These are phyloP conservation scores for Petroica traversi DNA, from an alignment of 2,113 vertebrate genomes.

Conservation along the genomic window DNA sequence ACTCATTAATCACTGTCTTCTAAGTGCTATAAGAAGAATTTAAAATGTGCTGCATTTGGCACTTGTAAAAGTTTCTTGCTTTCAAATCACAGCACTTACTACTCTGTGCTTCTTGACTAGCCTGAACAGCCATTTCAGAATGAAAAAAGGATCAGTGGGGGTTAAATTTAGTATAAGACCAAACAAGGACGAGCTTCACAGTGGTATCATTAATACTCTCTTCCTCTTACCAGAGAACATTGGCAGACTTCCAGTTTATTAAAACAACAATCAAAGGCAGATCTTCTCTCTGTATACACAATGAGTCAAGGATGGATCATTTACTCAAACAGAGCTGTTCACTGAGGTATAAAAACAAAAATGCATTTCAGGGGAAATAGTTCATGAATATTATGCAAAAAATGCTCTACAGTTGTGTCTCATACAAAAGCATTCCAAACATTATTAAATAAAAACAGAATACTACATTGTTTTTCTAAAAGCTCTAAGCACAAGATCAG, in stretches of 20 bases:
- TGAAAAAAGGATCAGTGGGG: constrained; percentile 5
- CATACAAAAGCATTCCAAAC: constrained; percentile 3
- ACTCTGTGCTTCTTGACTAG: constrained; percentile 25
- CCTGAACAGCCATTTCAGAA: constrained; percentile 19
- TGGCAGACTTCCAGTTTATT: constrained; percentile 78
- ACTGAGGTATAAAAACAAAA: constrained; percentile 69
- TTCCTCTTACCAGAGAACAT: constrained; percentile 58
- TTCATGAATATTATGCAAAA: constrained; percentile 50
- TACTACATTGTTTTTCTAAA: not conserved
- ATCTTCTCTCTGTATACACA: constrained; percentile 64
- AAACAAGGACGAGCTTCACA: constrained; percentile 57
- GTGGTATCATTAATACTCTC: constrained; percentile 52
- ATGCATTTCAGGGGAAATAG: constrained; percentile 42
- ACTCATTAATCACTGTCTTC: constrained; percentile 67
- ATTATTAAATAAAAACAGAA: constrained; percentile 23
- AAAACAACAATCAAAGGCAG: constrained; percentile 72
- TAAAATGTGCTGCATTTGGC: constrained; percentile 17
- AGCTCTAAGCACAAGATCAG: not conserved
- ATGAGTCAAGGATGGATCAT: constrained; percentile 70
- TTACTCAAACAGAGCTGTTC: constrained; percentile 68
- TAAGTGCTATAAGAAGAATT: constrained; percentile 58
- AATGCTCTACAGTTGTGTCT: not conserved
- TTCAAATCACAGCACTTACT: constrained; percentile 44
- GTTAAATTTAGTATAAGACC: constrained; percentile 69
- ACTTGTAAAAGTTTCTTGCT: constrained; percentile 18